Evolutionary conservation across 2,113 vertebrate genomes (phyloP).

Genomic region (Antechinus stuartii): DNA sequence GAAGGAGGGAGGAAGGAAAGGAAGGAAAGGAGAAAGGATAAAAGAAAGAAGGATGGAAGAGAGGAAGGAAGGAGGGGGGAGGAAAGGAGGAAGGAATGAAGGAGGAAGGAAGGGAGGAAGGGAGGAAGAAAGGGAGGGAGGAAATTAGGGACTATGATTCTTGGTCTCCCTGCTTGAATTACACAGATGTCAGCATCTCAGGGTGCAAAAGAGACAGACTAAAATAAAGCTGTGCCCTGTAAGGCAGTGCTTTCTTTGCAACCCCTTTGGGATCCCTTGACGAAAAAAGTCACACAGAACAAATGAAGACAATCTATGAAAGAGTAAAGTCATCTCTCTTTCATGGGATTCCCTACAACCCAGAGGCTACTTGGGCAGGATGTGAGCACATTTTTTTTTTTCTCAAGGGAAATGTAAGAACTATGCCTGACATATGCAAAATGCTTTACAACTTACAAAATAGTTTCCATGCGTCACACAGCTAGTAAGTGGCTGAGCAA

Average conservation of each 20-base stretch:
- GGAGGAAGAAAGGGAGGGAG: background rate
- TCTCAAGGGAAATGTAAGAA: background rate
- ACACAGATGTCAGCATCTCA: background rate
- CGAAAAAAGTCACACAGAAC: background rate
- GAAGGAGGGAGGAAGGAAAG: background rate
- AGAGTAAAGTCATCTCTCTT: background rate
- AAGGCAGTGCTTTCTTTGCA: background rate
- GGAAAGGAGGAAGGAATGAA: background rate
- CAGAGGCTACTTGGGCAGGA: background rate
- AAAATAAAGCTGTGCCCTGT: background rate
- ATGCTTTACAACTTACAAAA: background rate
- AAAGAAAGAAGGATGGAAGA: too few species aligned
- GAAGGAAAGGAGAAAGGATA: background rate
- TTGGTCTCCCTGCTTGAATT: background rate
- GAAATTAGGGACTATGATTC: background rate
- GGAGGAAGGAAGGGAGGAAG: background rate
- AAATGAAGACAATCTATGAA: background rate
- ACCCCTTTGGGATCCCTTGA: background rate
- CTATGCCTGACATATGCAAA: background rate
- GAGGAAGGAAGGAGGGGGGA: too few species aligned
- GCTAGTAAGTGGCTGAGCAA: background rate
- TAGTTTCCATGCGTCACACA: background rate
- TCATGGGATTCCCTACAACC: background rate
- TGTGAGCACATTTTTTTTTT: background rate
- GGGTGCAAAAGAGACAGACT: background rate